Evolutionary conservation across 2,113 vertebrate species (phyloP), one percentile per base, ranked within the genome.

Genomic region (Carlito syrichta): DNA sequence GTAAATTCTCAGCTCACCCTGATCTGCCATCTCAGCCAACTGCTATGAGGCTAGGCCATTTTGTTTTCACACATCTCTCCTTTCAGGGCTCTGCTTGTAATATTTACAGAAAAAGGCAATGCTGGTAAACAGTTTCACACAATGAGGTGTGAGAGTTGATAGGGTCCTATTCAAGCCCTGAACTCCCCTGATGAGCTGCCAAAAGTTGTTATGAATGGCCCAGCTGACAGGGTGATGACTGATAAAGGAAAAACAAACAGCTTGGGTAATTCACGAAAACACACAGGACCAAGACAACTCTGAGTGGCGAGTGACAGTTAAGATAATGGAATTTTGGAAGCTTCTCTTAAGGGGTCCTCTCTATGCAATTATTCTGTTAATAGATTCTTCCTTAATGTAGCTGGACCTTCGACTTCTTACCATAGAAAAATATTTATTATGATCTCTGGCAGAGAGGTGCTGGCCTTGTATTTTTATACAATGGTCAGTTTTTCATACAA

Each of bases 51-150:
- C 95, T 87, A 96, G 97, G 88, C 86, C 97, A 60, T 93, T 97
- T 78, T 92, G 54, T 91, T 93, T 94, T 96, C 97, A 94, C 92
- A 27, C 89, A 71, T 87, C 90, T 97, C 92, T 96, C 97, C 97
- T 94, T 90, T 0, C 71, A 96, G 97, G 71, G 79, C 60, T 5
- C 52, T 16, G 96, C 97, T 97, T 95, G 98, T 98, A 98, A 98
- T 98, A 98, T 99, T 99, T 99, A 98, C 98, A 98, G 98, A 98
- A 97, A 97, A 97, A 98, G 98, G 98, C 98, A 98, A 93, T 92
- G 98, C 97, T 71, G 98, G 99, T 98, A 99, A 99, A 99, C 99
- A 99, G 98, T 87, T 98, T 89, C 94, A 90, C 98, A 98, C 98
- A 97, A 98, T 90, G 98, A 98, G 98, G 98, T 96, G 91, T 98